Conservation (phyloP, 2,113 vertebrate genomes). For the Neodon shergylaensis region DNA sequence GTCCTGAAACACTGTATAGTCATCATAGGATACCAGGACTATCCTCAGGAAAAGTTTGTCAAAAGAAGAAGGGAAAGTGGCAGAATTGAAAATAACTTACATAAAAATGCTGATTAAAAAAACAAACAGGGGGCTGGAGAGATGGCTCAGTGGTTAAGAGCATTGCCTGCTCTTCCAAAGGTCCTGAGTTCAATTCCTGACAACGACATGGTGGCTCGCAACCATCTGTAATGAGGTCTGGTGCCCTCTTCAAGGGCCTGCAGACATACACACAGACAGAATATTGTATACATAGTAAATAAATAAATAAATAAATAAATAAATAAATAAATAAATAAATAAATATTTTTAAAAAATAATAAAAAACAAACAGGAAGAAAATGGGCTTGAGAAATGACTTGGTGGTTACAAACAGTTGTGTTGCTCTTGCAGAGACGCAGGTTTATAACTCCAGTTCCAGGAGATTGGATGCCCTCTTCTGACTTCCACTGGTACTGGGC, state of each 20-base stretch:
- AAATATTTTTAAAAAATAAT: no score
- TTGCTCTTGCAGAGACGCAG: background rate
- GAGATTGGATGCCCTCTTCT: background rate
- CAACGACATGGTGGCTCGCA: no score
- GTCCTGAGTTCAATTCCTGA: no score
- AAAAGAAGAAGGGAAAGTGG: background rate
- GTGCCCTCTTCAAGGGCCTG: no score
- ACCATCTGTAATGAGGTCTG: no score
- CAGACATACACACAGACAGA: no score
- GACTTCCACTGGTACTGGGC: background rate
- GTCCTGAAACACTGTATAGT: background rate
- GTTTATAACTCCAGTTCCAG: background rate
- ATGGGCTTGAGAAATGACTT: background rate
- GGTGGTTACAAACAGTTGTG: background rate
- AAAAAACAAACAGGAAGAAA: background rate
- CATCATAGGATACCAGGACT: background rate
- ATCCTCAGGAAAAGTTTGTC: background rate
- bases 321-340: no score
- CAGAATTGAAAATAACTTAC: background rate
- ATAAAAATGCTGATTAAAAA: background rate
- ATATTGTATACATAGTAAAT: no score
- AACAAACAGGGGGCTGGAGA: background rate
- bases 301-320: no score
- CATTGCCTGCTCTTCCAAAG: no score
- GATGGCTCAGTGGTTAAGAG: background rate